phyloP scores from a whole-genome alignment of 2,797 vertebrate genomes.

The Gastrophryne carolinensis region DNA sequence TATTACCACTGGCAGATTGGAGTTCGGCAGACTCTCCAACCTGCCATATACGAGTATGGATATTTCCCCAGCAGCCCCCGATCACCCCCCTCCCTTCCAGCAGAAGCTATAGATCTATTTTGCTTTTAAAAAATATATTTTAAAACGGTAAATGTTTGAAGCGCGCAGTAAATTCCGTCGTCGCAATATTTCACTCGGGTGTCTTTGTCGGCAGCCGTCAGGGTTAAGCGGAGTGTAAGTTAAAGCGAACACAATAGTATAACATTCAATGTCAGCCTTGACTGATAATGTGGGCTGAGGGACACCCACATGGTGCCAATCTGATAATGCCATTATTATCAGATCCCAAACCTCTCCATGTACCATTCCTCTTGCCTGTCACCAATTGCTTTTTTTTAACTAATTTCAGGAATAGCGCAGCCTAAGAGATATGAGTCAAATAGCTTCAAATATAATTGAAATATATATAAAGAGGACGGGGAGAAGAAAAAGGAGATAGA shows the following conservation, averaged over 20 bases:
- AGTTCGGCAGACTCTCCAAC: background rate
- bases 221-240: slow-evolving; percentile 43
- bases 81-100: background rate
- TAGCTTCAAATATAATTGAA: too few species aligned
- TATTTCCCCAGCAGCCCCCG: background rate
- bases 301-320: slow-evolving; percentile 42
- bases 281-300: slow-evolving; percentile 37
- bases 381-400: too few species aligned
- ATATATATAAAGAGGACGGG: too few species aligned
- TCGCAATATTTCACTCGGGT: background rate
- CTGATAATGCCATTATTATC: slow-evolving; percentile 38
- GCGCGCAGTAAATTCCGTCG: background rate
- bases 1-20: background rate
- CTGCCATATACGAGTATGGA: background rate
- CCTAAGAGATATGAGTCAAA: slow-evolving; percentile 18
- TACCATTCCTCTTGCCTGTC: slow-evolving; percentile 24
- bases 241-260: slow-evolving; percentile 7
- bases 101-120: background rate
- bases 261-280: slow-evolving; percentile 44
- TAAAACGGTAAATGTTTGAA: background rate
- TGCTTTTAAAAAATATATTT: background rate
- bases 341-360: slow-evolving; percentile 21
- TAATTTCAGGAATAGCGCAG: slow-evolving; percentile 26
- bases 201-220: slow-evolving; percentile 1
- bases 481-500: too few species aligned